Percentiles rank a stretch among this genome's conserved stretches.
Evolutionary conservation across 2,113 vertebrate genomes (phyloP).

Genomic region (Microcebus griseorufus): DNA sequence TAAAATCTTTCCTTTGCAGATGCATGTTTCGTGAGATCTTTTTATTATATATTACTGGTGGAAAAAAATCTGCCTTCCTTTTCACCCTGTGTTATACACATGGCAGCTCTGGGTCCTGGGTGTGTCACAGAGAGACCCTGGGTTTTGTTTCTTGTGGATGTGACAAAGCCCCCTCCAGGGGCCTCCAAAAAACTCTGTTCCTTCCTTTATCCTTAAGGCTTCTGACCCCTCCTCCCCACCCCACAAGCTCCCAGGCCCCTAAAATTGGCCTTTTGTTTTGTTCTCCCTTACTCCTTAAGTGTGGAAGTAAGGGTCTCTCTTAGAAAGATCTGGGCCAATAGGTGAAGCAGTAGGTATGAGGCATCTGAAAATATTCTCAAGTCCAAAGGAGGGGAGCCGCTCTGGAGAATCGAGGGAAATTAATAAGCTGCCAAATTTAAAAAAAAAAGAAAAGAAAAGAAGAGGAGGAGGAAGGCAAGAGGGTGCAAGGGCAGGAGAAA

Average conservation of each 20-base stretch:
- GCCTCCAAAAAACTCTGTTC: not conserved
- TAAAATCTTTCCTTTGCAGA: not conserved
- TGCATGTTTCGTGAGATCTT: not conserved
- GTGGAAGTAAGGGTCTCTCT: not conserved
- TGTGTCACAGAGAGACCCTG: not conserved
- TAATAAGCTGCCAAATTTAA: not conserved
- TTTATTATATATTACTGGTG: not conserved
- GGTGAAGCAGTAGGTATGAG: not conserved
- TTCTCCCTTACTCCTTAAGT: not conserved
- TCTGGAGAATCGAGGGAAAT: not conserved
- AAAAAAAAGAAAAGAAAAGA: not conserved
- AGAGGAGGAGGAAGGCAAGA: not conserved
- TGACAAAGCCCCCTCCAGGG: not conserved
- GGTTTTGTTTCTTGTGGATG: not conserved
- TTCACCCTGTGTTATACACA: not conserved
- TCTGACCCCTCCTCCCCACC: not conserved
- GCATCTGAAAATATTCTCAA: not conserved
- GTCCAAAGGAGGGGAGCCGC: not conserved
- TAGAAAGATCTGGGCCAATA: not conserved
- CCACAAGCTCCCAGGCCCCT: not conserved
- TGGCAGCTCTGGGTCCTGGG: not conserved
- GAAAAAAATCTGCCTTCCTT: not conserved
- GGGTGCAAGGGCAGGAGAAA: not conserved
- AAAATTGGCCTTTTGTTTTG: not conserved
- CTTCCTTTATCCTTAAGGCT: not conserved